A percentile compares a stretch with the other conserved stretches of the same genome.
Evolutionary conservation across 2,888 invertebrate genomes (phyloP).

Genomic region (Ormyrus thymus): DNA sequence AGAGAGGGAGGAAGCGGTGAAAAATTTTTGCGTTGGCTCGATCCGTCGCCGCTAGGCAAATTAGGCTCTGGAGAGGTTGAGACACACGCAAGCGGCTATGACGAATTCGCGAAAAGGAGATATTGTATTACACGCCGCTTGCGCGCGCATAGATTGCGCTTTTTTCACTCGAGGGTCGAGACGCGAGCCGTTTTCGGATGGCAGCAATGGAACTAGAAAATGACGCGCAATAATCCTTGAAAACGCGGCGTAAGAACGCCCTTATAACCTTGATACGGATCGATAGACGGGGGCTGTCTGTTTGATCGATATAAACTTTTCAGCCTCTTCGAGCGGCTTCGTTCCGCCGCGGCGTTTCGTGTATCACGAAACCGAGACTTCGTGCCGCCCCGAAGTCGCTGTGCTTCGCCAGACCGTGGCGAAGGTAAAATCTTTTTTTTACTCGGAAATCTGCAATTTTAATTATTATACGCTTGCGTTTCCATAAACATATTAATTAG

Average conservation of each 20-base stretch:
- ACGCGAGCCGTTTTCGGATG: background rate
- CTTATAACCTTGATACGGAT: conserved; percentile 50
- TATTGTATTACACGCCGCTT: background rate
- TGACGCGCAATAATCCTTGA: conserved; percentile 3
- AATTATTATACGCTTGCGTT: background rate
- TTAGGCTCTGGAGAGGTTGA: background rate
- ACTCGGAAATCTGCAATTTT: background rate
- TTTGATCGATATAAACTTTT: conserved; percentile 51
- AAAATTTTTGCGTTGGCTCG: background rate
- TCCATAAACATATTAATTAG: no score
- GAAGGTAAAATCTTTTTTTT: background rate
- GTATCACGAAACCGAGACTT: conserved; percentile 27
- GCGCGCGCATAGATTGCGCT: background rate
- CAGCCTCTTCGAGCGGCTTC: background rate
- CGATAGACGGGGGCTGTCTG: conserved; percentile 32
- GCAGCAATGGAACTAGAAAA: no score
- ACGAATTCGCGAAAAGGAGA: no score
- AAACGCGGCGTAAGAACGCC: conserved; percentile 12
- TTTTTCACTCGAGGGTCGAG: background rate
- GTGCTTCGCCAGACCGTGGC: background rate
- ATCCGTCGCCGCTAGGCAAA: conserved; percentile 6
- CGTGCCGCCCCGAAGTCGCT: background rate
- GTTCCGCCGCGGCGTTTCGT: conserved; percentile 30
- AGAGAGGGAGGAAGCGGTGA: no score
- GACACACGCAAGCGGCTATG: no score